Evolutionary conservation across 2,113 vertebrate species (phyloP).

Genomic region (Motacilla tschutschensis): DNA sequence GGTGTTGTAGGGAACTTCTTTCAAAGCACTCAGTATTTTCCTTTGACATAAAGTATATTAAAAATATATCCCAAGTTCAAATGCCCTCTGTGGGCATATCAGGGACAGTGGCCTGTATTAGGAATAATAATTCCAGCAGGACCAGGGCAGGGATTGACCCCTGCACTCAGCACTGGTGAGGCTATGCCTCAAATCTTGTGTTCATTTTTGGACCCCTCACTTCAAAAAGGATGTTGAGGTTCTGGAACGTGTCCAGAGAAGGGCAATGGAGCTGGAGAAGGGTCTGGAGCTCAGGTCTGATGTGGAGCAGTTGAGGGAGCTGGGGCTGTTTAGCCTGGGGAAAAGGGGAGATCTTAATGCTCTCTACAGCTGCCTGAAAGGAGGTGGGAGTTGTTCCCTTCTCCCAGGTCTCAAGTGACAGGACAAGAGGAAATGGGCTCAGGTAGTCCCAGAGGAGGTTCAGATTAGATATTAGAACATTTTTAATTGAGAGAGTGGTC

Average conservation of each 20-base stretch:
- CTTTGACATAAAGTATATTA: not conserved
- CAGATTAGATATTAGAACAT: not conserved
- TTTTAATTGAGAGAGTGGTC: not conserved
- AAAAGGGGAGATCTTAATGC: not conserved
- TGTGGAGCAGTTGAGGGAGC: not conserved
- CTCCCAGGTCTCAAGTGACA: not conserved
- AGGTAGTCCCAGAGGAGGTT: not conserved
- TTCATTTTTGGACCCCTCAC: not conserved
- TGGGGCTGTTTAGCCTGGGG: not conserved
- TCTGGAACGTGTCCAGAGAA: not conserved
- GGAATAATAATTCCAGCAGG: not conserved
- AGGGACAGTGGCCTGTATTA: not conserved
- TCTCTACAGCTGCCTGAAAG: not conserved
- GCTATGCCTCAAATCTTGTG: rapidly evolving
- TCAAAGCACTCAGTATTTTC: not conserved
- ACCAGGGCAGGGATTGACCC: not conserved
- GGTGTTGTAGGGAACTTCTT: not conserved
- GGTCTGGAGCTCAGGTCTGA: not conserved
- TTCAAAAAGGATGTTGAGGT: not conserved
- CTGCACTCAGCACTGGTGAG: not conserved
- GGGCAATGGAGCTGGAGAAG: not conserved
- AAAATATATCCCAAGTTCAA: not conserved
- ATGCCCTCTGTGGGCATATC: not conserved
- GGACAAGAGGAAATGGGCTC: not conserved
- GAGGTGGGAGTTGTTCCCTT: not conserved